Evolutionary conservation across 92 coral and sea anemone species (phyloP), one percentile per base, ranked within the genome.

Genomic region (Porites lobata): DNA sequence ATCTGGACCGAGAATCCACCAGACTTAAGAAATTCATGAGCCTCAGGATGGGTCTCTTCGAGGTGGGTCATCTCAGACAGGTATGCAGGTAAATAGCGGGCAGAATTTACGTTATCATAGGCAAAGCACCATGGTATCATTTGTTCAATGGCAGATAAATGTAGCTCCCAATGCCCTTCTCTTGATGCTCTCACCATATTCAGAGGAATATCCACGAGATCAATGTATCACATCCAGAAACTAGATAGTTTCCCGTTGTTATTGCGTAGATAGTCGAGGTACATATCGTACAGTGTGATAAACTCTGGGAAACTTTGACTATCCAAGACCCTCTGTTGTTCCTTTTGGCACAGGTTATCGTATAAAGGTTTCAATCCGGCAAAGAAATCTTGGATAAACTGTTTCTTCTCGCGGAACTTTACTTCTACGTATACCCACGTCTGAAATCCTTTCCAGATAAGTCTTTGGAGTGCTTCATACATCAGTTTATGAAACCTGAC

Each of bases 1-100:
- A 88, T 86, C 76, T 92, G 95, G 9, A 92, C 93, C 26, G 88
- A 86, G 65, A 90, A 93, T 83, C 89, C 92, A 32, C 94, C 94
- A 8, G 90, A 66, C 79, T 63, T 67, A 15, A 92, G 85, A 56
- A 11, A 50, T 72, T 79, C 90, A 13, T 77, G 78, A 56, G 84
- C 92, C 38, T 84, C 89, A 18, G 92, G 92, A 68, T 89, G 89
- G 26, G 80, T 84, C 63, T 83, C 87, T 14, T 80, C 70, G 79
- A 89, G 70, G 70, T 82, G 32, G 75, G 82, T 79, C 90, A 87
- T 87, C 86, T 87, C 85, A 73, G 81, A 66, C 85, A 86, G 80
- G 75, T 91, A 88, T 19, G 75, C 84, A 76, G 92, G 79, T 47
- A 92, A 69, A 80, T 88, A 92, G 73, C 87, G 79, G 68, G 92